Base-by-base conservation (phyloP, 2,797 vertebrate species). In the Brachyalestes nurse region DNA sequence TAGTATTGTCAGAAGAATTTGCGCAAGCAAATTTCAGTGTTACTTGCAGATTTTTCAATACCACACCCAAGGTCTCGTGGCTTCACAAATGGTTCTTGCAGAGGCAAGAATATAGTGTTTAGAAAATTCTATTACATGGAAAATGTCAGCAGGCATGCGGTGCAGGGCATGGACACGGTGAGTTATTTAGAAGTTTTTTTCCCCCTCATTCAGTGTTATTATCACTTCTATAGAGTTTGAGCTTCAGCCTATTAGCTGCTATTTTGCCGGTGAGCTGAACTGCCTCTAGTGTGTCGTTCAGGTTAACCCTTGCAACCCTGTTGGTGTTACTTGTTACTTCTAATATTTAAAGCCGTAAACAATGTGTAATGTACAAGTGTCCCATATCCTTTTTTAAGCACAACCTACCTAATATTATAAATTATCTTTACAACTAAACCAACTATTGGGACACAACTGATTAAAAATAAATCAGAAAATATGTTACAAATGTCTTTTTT, bases 1-100 rank as follows among this genome's bases (percentile, higher is more conserved):
- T 86, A 21, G 67, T 71, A 78, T 69, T 81, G 75, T 84, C 70
- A 74, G 58, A 53, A 51, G 69, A 57, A 75, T 81, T 57, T 81
- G 75, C 70, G 65, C 66, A 75, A 70, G 23, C 62, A 76, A 65
- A 57, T 79, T 21, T 71, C 58, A 80, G 78, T 51, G 55, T 45
- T 66, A 70, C 57, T 80, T 81, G 80, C 55, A 40, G 78, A 72
- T 73, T 66, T 80, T 67, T 78, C 21, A 70, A 14, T 47, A 77
- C 45, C 25, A 61, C 72, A 70, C 82, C 79, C 75, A 81, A 79
- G 75, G 79, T 80, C 78, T 69, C 53, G 19, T 34, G 74, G 38
- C 62, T 21, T 77, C 72, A 51, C 69, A 64, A 40, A 80, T 71
- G 72, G 73, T 61, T 77, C 28, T 53, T 72, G 13, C 75, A 79